Conservation (phyloP, 2,113 vertebrate genomes). For the Nematolebias whitei region DNA sequence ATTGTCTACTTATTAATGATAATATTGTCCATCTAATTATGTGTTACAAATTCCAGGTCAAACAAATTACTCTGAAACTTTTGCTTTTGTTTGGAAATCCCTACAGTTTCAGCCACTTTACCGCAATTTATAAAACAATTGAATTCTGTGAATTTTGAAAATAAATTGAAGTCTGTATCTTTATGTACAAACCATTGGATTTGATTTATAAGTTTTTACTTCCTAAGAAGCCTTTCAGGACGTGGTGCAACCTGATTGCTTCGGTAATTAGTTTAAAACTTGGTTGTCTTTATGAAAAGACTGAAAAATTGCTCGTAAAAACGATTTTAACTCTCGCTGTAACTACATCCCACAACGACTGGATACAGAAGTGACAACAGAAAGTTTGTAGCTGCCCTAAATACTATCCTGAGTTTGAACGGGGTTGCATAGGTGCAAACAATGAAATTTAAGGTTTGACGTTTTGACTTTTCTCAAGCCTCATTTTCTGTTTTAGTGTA, state of each 20-base stretch:
- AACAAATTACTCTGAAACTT: background rate
- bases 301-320: background rate
- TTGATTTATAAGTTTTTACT: too few species aligned
- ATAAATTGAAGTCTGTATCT: background rate
- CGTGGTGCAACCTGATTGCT: background rate
- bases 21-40: background rate
- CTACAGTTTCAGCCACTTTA: background rate
- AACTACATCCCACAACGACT: background rate
- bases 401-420: slow-evolving; percentile 53
- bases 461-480: background rate
- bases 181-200: background rate
- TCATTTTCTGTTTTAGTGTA: background rate
- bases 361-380: background rate
- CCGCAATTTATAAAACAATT: background rate
- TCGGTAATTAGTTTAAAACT: background rate
- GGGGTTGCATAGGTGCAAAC: slow-evolving; percentile 63
- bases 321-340: background rate
- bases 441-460: slow-evolving; percentile 25
- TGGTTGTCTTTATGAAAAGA: too few species aligned
- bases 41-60: background rate
- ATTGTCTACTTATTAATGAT: too few species aligned
- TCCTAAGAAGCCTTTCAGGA: too few species aligned
- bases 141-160: too few species aligned
- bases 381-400: slow-evolving; percentile 22
- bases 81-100: too few species aligned